A percentile compares a stretch with the other conserved stretches of the same genome.
phyloP scores from a whole-genome alignment of 2,888 invertebrate species.

The Sphaerophoria rueppellii region DNA sequence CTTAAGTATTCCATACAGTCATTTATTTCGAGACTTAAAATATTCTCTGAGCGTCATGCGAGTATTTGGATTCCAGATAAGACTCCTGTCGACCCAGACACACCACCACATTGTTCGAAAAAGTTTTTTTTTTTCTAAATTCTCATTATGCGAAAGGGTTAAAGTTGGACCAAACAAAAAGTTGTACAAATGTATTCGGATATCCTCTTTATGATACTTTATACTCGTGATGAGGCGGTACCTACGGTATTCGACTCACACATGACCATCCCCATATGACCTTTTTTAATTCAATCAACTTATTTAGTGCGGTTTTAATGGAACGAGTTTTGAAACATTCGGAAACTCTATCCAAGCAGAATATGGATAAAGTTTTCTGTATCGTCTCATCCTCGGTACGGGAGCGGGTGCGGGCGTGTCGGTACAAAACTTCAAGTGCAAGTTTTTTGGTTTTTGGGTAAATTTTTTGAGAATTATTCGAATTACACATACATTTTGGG shows the following conservation, averaged over 20 bases:
- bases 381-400: not conserved
- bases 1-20: constrained; percentile 30
- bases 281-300: constrained; percentile 37
- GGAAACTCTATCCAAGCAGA: constrained; percentile 15
- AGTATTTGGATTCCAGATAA: not conserved
- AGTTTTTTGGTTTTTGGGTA: constrained; percentile 23
- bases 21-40: constrained; percentile 15
- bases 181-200: constrained; percentile 18
- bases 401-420: no score
- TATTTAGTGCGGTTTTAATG: constrained; percentile 12
- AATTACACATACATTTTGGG: constrained; percentile 5
- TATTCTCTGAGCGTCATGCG: constrained; percentile 22
- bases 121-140: not conserved
- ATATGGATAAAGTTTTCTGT: constrained; percentile 42
- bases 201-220: not conserved
- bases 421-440: constrained; percentile 8
- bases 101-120: constrained; percentile 8
- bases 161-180: constrained; percentile 10
- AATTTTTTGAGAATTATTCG: constrained; percentile 10
- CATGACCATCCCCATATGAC: not conserved
- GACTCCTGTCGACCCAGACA: not conserved
- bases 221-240: no score
- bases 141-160: constrained; percentile 1
- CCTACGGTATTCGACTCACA: not conserved
- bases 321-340: constrained; percentile 2